phyloP scores from a whole-genome alignment of 2,113 vertebrate species.

The Hiodon alosoides region DNA sequence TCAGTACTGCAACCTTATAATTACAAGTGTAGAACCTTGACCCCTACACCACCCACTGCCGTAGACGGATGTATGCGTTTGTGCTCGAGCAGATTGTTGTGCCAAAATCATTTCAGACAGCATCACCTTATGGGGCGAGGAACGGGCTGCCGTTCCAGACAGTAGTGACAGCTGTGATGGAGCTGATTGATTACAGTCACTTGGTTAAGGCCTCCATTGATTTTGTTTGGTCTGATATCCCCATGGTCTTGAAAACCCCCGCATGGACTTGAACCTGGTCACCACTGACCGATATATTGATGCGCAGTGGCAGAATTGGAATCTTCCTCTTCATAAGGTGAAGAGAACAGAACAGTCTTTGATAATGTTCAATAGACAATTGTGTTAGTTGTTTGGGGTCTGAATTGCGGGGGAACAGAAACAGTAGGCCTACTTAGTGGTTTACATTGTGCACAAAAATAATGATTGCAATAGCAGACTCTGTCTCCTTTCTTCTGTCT shows the following conservation, averaged over 20 bases:
- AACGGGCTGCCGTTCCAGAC: slow-evolving; percentile 23
- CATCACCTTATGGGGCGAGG: background rate
- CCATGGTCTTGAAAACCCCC: slow-evolving; percentile 46
- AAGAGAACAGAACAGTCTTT: background rate
- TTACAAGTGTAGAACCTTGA: too few species aligned
- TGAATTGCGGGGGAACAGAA: background rate
- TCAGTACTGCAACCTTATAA: too few species aligned
- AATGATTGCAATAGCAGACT: slow-evolving; percentile 58
- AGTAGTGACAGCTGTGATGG: slow-evolving; percentile 53
- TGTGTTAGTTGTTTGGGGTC: background rate
- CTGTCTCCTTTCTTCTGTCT: slow-evolving; percentile 26
- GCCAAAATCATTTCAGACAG: too few species aligned
- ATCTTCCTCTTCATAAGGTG: too few species aligned
- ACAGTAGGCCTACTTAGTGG: slow-evolving; percentile 9
- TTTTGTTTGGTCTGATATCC: slow-evolving; percentile 64
- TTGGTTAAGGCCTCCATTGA: slow-evolving; percentile 68
- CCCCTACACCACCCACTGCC: too few species aligned
- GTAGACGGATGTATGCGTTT: too few species aligned
- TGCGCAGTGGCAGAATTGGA: too few species aligned
- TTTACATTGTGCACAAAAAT: slow-evolving; percentile 48
- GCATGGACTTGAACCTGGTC: slow-evolving; percentile 58
- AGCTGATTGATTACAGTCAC: slow-evolving; percentile 70
- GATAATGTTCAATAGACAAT: background rate
- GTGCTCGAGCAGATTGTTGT: too few species aligned
- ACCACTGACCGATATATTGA: slow-evolving; percentile 20